These are phyloP conservation scores for Nothoprocta perdicaria DNA, from an alignment of 2,113 vertebrate species.

Conservation along the genomic window DNA sequence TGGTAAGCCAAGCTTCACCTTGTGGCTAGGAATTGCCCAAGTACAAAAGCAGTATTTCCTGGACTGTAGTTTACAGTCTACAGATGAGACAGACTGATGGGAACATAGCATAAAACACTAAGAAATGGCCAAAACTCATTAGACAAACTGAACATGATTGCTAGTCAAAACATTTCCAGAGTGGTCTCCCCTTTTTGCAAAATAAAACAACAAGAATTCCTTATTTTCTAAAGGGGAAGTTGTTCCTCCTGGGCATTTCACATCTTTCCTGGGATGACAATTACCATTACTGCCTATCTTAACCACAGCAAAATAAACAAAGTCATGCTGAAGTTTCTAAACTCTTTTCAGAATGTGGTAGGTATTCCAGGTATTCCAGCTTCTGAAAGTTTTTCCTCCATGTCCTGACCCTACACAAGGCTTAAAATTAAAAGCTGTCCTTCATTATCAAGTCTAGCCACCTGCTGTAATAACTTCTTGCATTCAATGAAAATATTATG, in stretches of 20 bases:
- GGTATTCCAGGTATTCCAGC: not conserved
- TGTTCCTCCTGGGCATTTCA: not conserved
- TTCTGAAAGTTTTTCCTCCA: not conserved
- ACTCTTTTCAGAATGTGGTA: not conserved
- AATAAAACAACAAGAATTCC: not conserved
- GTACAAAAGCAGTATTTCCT: not conserved
- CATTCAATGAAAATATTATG: not conserved
- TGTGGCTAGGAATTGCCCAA: not conserved
- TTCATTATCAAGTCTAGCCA: not conserved
- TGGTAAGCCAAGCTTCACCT: not conserved
- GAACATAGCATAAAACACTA: not conserved
- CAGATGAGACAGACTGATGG: not conserved
- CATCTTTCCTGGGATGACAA: not conserved
- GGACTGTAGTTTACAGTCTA: not conserved
- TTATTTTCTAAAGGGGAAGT: not conserved
- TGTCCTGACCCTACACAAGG: not conserved
- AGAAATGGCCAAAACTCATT: not conserved
- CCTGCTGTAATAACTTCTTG: not conserved
- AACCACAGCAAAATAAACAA: constrained; percentile 1
- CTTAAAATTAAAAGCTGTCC: not conserved
- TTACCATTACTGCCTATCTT: not conserved
- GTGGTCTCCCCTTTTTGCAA: not conserved
- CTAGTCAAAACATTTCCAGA: not conserved
- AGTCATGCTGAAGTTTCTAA: not conserved
- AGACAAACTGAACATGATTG: not conserved